Conservation (phyloP, 1,140 invertebrate species). For the Amyelois transitella region DNA sequence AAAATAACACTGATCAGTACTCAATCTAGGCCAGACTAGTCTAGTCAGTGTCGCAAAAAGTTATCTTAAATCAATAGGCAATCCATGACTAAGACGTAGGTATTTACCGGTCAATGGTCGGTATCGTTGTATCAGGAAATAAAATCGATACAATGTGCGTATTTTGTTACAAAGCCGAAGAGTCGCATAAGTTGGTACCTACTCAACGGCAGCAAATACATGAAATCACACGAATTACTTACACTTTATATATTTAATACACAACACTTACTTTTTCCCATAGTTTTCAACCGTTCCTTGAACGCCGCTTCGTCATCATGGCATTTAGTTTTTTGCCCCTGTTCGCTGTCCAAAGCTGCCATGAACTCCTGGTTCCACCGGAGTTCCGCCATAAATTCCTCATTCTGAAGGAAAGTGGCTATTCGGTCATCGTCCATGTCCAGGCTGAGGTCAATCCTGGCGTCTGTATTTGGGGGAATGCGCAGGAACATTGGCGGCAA, state of each 20-base stretch:
- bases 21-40: too few species aligned
- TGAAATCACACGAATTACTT: too few species aligned
- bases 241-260: not conserved
- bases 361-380: constrained; percentile 93
- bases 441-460: constrained; percentile 56
- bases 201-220: too few species aligned
- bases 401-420: constrained; percentile 92
- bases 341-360: constrained; percentile 86
- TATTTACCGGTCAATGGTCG: too few species aligned
- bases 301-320: constrained; percentile 88
- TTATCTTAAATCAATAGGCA: too few species aligned
- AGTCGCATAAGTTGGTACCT: not conserved
- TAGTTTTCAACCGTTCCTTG: constrained; percentile 88
- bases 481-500: constrained; percentile 88
- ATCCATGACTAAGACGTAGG: too few species aligned
- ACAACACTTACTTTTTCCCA: constrained; percentile 83
- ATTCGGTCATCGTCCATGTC: constrained; percentile 84
- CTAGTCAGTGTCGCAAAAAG: too few species aligned
- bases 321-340: constrained; percentile 71
- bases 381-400: constrained; percentile 93
- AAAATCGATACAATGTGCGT: too few species aligned
- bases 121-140: too few species aligned
- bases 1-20: too few species aligned
- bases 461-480: constrained; percentile 70
- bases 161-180: not conserved